Percentiles rank a stretch among this genome's conserved stretches.
These are phyloP conservation scores for Prenolepis imparis DNA, from an alignment of 2,888 invertebrate genomes.

Conservation along the genomic window DNA sequence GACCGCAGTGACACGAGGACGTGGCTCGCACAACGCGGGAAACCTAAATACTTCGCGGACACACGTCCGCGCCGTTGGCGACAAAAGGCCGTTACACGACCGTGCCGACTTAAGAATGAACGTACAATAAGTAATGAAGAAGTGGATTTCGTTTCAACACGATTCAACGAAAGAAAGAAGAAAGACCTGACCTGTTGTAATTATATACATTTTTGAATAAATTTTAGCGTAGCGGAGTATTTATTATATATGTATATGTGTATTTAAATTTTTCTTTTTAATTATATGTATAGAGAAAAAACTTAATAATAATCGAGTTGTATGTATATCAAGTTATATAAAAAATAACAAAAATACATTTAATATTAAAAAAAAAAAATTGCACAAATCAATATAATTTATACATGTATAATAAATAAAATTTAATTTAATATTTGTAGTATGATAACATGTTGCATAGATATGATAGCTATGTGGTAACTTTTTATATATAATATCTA, in stretches of 20 bases:
- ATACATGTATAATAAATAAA: not conserved
- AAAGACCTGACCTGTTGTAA: not conserved
- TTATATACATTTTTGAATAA: not conserved
- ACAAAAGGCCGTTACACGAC: conserved; percentile 54
- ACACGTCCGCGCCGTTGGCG: conserved; percentile 20
- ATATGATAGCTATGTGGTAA: not conserved
- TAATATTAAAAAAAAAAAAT: not conserved
- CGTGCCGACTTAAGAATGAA: conserved; percentile 15
- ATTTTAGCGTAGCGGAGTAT: not conserved
- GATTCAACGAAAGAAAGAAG: not conserved
- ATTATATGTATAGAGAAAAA: not conserved
- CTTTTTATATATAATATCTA: not conserved
- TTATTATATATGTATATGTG: not conserved
- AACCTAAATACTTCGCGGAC: conserved; percentile 54
- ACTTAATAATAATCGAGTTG: not conserved
- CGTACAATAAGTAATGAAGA: not conserved
- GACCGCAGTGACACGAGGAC: conserved; percentile 43
- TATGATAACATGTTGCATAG: too few relatives aligned
- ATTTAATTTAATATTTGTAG: not conserved
- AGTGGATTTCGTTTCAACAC: not conserved
- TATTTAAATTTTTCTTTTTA: not conserved
- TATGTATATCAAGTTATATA: not conserved
- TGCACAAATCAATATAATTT: not conserved
- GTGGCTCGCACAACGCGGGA: conserved; percentile 57
- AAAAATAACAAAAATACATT: not conserved